These are phyloP conservation scores for Clepsis dumicolana DNA, from an alignment of 2,888 invertebrate genomes.

Conservation along the genomic window DNA sequence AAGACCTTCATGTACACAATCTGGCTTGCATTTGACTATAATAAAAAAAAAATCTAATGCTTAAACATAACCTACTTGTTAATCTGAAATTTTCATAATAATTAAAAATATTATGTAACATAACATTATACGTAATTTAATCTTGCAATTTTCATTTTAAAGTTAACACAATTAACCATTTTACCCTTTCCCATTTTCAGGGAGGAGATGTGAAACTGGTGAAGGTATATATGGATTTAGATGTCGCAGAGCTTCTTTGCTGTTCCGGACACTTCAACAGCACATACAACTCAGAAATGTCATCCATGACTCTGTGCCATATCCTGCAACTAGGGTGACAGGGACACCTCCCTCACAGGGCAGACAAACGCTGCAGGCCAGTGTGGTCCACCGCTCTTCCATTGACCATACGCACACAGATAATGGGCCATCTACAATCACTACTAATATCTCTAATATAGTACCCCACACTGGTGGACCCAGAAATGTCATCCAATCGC, in stretches of 20 bases:
- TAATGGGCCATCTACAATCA: constrained; percentile 52
- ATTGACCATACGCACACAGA: constrained; percentile 77
- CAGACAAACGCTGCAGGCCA: constrained; percentile 76
- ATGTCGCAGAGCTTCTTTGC: constrained; percentile 93
- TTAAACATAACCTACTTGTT: too few species aligned
- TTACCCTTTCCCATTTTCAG: constrained; percentile 58
- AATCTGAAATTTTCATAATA: background rate
- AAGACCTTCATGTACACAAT: too few species aligned
- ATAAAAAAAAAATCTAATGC: too few species aligned
- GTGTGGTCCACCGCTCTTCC: constrained; percentile 76
- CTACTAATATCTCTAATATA: constrained; percentile 62
- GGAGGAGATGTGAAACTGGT: constrained; percentile 94
- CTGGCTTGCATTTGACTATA: too few species aligned
- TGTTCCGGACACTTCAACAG: constrained; percentile 95
- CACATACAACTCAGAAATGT: constrained; percentile 90
- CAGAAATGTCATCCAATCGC: constrained; percentile 64
- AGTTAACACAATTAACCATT: background rate
- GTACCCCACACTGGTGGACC: constrained; percentile 55
- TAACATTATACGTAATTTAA: too few species aligned
- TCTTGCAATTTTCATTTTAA: too few species aligned
- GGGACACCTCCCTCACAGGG: constrained; percentile 68
- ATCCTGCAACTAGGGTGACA: constrained; percentile 70
- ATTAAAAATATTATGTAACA: background rate
- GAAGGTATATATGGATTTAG: constrained; percentile 98
- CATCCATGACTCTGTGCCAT: constrained; percentile 70